These are phyloP conservation scores for Platysteira castanea DNA, from an alignment of 2,113 vertebrate genomes.

Conservation along the genomic window DNA sequence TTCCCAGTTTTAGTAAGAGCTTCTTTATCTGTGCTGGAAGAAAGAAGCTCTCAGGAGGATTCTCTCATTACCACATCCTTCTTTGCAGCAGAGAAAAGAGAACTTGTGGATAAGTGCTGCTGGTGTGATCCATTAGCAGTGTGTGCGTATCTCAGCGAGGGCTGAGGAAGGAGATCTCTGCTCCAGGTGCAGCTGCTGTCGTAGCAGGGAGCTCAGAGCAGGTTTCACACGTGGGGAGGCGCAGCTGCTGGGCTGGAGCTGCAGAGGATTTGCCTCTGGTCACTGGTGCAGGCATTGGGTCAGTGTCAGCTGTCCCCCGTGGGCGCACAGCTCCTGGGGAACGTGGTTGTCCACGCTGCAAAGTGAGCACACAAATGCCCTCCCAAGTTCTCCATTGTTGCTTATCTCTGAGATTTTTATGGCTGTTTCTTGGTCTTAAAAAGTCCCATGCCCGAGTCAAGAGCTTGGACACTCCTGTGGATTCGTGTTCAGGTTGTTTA, in stretches of 20 bases:
- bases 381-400: not conserved
- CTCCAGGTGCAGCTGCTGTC: not conserved
- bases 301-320: fast-evolving
- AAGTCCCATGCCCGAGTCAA: no score
- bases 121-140: not conserved
- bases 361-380: fast-evolving
- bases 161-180: not conserved
- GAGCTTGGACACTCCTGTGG: no score
- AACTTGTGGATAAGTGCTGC: not conserved
- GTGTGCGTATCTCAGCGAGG: not conserved
- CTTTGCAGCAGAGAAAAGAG: not conserved
- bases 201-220: not conserved
- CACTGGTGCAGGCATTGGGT: fast-evolving
- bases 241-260: not conserved
- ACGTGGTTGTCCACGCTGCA: fast-evolving
- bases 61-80: not conserved
- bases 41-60: not conserved
- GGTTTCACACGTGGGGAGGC: not conserved
- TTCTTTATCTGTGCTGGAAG: not conserved
- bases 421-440: no score
- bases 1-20: not conserved
- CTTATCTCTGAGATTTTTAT: no score
- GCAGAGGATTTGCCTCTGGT: not conserved
- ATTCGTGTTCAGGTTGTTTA: no score
- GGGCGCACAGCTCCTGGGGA: fast-evolving